Evolutionary conservation across 1,140 invertebrate species (phyloP).

Genomic region (Capitella teleta): DNA sequence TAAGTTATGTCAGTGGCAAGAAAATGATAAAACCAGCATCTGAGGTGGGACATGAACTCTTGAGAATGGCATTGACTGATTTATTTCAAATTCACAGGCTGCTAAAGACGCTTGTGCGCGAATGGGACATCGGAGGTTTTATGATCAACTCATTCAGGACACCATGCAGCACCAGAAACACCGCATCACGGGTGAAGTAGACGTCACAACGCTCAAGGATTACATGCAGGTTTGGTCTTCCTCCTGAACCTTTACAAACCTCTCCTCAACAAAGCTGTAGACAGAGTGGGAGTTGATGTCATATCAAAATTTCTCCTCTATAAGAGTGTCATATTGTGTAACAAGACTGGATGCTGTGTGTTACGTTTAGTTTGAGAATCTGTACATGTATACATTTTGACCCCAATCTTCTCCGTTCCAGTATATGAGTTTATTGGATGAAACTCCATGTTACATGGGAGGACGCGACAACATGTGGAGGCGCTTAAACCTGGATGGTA

Average conservation of each 20-base stretch:
- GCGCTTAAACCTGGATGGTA: conserved; percentile 35
- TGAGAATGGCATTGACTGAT: too few relatives aligned
- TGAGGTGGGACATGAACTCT: conserved; percentile 19
- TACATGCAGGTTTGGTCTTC: conserved; percentile 37
- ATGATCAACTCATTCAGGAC: conserved; percentile 36
- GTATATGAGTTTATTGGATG: conserved; percentile 37
- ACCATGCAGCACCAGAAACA: conserved; percentile 26
- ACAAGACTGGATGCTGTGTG: too few relatives aligned
- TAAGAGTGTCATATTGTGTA: too few relatives aligned
- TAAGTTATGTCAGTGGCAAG: conserved; percentile 39
- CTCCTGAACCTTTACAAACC: too few relatives aligned
- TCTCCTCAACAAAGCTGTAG: too few relatives aligned
- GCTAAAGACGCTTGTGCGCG: conserved; percentile 31
- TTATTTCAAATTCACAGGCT: conserved; percentile 16
- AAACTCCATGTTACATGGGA: conserved; percentile 32
- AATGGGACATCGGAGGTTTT: conserved; percentile 40
- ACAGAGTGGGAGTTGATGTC: too few relatives aligned
- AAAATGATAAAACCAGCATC: conserved; percentile 33
- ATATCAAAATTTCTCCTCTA: too few relatives aligned
- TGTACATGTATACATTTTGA: too few relatives aligned
- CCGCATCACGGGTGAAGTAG: conserved; percentile 34
- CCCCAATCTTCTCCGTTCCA: conserved; percentile 16
- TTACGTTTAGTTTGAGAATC: too few relatives aligned
- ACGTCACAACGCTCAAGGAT: conserved; percentile 40
- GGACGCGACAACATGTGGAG: conserved; percentile 40